Evolutionary conservation across 2,113 vertebrate species (phyloP).

Genomic region (Ciconia maguari): DNA sequence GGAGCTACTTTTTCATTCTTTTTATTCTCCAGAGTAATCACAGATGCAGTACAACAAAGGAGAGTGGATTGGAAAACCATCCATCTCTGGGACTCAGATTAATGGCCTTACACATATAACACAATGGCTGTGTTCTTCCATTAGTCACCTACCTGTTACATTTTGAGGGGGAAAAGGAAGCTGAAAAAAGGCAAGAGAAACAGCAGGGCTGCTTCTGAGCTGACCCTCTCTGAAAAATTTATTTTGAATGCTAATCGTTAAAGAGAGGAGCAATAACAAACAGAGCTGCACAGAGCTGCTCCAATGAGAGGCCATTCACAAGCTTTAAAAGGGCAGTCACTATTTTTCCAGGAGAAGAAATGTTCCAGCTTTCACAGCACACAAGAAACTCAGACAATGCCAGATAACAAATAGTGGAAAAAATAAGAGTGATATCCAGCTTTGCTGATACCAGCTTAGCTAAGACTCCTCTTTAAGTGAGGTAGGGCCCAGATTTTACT

Average conservation of each 20-base stretch:
- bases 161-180: neutral
- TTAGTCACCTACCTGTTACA: neutral
- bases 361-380: neutral
- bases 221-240: neutral
- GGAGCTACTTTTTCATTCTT: slow-evolving; percentile 37
- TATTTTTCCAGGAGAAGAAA: neutral
- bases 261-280: neutral
- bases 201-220: neutral
- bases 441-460: neutral
- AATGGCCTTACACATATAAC: slow-evolving; percentile 12
- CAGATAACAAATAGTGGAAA: neutral
- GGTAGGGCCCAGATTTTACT: neutral
- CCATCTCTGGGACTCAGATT: slow-evolving; percentile 36
- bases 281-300: neutral
- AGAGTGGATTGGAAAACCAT: slow-evolving; percentile 34
- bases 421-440: neutral
- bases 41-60: slow-evolving; percentile 26
- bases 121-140: slow-evolving; percentile 19
- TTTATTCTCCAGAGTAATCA: slow-evolving; percentile 52
- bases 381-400: neutral
- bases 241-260: slow-evolving; percentile 27
- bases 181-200: neutral
- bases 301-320: neutral
- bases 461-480: neutral
- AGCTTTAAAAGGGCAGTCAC: neutral